phyloP scores from a whole-genome alignment of 2,113 vertebrate genomes.

The Gadus macrocephalus region DNA sequence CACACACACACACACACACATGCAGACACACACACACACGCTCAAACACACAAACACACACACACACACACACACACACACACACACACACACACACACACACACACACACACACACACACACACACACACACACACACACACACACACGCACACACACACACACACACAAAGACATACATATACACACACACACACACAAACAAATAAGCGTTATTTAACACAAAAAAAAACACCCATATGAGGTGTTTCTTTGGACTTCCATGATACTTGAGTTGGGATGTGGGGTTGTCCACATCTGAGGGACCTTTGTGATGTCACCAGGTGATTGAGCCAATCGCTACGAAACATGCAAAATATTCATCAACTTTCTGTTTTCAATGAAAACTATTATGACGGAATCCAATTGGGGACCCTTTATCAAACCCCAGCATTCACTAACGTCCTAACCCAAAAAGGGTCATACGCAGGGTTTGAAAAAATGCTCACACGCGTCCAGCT shows the following conservation, averaged over 20 bases:
- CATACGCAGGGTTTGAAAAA: conserved; percentile 2
- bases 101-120: conserved; percentile 7
- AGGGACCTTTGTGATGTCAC: too few species aligned
- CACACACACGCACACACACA: conserved; percentile 21
- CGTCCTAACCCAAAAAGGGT: background rate
- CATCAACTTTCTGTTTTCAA: too few species aligned
- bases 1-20: conserved; percentile 6
- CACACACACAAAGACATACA: background rate
- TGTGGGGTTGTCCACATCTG: too few species aligned
- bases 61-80: conserved; percentile 13
- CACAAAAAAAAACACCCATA: too few species aligned
- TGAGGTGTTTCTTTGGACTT: too few species aligned
- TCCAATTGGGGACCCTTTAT: too few species aligned
- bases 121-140: conserved; percentile 17
- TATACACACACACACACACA: conserved; percentile 14
- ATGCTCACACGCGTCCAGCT: background rate
- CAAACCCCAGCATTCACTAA: too few species aligned
- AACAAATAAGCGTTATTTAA: background rate
- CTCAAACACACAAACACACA: conserved; percentile 12
- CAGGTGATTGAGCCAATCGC: too few species aligned
- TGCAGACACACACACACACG: conserved; percentile 14
- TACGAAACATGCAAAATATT: too few species aligned
- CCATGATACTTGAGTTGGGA: too few species aligned
- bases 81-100: conserved; percentile 1
- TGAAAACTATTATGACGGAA: too few species aligned